phyloP scores from a whole-genome alignment of 1,140 invertebrate genomes.

The Colletes gigas region DNA sequence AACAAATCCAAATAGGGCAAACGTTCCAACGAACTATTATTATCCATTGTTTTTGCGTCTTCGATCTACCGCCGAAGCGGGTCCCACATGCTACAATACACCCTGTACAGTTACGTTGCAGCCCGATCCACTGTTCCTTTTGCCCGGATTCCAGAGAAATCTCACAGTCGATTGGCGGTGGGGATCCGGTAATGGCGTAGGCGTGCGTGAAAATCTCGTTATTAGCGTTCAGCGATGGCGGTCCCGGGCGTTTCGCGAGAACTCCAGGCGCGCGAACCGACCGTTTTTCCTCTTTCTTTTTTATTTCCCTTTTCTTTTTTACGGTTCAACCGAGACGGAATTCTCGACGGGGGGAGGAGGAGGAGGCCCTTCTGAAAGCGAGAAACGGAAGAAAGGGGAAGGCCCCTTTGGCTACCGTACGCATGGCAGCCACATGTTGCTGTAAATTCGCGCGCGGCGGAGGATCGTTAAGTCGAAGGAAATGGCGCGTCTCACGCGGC shows the following conservation, averaged over 20 bases:
- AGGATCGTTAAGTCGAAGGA: slow-evolving; percentile 11
- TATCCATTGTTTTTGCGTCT: no score
- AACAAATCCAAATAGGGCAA: no score
- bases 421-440: slow-evolving; percentile 39
- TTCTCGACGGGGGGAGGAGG: background rate
- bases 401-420: background rate
- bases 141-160: no score
- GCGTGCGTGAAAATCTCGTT: slow-evolving; percentile 36
- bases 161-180: no score
- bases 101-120: no score
- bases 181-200: no score
- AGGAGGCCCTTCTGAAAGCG: background rate
- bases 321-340: background rate
- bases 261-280: slow-evolving; percentile 5
- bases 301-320: background rate
- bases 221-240: slow-evolving; percentile 9
- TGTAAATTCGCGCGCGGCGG: slow-evolving; percentile 11
- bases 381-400: background rate
- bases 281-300: background rate
- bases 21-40: no score
- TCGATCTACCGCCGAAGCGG: no score
- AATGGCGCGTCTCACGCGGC: slow-evolving; percentile 15
- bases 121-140: no score
- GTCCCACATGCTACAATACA: no score
- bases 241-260: background rate